Conservation (phyloP, 2,888 invertebrate genomes). For the Tetranychus truncatus region DNA sequence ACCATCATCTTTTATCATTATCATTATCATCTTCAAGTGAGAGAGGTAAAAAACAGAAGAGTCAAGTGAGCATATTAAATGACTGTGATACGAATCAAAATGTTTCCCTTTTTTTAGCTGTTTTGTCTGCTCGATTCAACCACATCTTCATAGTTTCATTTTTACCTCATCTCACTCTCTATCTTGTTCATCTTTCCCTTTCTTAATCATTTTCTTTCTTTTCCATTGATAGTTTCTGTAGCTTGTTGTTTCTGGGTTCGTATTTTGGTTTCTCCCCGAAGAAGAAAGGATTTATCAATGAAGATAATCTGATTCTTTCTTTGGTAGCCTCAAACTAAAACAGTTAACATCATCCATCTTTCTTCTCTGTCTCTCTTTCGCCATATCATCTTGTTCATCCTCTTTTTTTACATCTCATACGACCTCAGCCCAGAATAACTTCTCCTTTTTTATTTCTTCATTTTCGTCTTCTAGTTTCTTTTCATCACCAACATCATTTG, state of each 20-base stretch:
- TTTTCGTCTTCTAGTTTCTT: neutral
- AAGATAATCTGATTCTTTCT: neutral
- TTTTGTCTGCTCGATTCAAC: no score
- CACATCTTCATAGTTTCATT: neutral
- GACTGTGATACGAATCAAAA: neutral
- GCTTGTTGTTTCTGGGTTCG: neutral
- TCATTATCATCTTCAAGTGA: neutral
- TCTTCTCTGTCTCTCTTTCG: constrained; percentile 6
- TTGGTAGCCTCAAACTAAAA: neutral
- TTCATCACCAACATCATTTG: no score
- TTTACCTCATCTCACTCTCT: neutral
- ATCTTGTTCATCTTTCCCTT: neutral
- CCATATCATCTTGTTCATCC: neutral
- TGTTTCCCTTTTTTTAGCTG: no score
- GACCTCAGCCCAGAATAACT: neutral
- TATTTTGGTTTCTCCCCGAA: neutral
- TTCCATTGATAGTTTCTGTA: neutral
- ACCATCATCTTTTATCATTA: neutral
- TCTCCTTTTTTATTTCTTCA: neutral
- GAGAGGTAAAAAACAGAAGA: neutral
- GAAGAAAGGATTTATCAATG: neutral
- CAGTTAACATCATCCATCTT: neutral
- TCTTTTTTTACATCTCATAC: neutral
- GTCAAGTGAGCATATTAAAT: neutral
- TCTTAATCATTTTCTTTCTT: neutral